Evolutionary conservation across 2,888 invertebrate species (phyloP).

Genomic region (Boloria euphrosyne): DNA sequence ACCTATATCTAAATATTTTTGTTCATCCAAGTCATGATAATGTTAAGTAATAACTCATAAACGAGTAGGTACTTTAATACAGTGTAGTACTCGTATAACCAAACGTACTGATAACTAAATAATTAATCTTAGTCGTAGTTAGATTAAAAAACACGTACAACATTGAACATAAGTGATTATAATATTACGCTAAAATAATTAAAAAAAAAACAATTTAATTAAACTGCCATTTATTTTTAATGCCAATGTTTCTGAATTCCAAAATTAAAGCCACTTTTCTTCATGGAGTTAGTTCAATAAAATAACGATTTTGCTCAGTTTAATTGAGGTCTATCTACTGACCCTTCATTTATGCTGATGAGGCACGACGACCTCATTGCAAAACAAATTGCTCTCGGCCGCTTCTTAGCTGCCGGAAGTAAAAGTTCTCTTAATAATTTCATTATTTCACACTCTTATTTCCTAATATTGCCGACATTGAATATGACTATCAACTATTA

Average conservation of each 20-base stretch:
- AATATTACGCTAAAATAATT: not conserved
- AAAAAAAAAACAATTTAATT: not conserved
- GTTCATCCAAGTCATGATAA: too few relatives aligned
- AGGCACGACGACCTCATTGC: conserved; percentile 69
- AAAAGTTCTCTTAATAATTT: conserved; percentile 45
- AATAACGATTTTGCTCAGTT: conserved; percentile 66
- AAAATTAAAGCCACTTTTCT: conserved; percentile 21
- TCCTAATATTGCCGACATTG: not conserved
- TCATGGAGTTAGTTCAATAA: conserved; percentile 40
- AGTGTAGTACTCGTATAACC: too few relatives aligned
- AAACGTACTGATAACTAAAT: too few relatives aligned
- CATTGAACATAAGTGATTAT: too few relatives aligned
- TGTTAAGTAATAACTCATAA: too few relatives aligned
- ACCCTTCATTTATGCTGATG: conserved; percentile 76
- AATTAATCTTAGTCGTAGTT: too few relatives aligned
- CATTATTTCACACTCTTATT: conserved; percentile 30
- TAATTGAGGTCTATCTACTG: conserved; percentile 76
- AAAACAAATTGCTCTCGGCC: conserved; percentile 66
- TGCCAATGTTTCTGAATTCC: not conserved
- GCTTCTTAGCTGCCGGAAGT: conserved; percentile 56
- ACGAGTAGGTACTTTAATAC: too few relatives aligned
- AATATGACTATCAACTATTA: not conserved
- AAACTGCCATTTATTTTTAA: not conserved
- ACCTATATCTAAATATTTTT: too few relatives aligned
- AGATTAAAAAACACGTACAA: too few relatives aligned